These are phyloP conservation scores for Conomelus anceps DNA, from an alignment of 2,888 invertebrate genomes.

Conservation along the genomic window DNA sequence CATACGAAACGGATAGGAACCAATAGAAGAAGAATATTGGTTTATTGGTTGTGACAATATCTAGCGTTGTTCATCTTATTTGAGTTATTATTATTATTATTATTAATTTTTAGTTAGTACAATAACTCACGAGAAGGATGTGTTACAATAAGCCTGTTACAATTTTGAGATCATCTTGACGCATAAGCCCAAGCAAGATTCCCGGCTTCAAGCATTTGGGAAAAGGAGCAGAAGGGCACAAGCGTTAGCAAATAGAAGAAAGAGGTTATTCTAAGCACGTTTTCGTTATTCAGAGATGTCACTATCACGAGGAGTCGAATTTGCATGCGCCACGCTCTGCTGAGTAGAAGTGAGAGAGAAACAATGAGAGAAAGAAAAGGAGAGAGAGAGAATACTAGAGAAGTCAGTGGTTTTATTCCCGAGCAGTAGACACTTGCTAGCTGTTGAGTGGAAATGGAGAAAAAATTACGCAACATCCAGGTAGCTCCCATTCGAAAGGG, in stretches of 20 bases:
- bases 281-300: not conserved
- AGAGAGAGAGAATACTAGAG: not conserved
- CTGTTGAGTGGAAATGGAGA: not conserved
- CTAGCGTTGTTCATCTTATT: too few species aligned
- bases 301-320: not conserved
- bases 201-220: not conserved
- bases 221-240: not conserved
- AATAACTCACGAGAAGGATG: too few species aligned
- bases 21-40: too few species aligned
- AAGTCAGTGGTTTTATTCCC: not conserved
- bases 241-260: not conserved
- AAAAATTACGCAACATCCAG: not conserved
- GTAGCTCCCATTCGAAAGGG: not conserved
- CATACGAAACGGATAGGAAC: too few species aligned
- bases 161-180: not conserved
- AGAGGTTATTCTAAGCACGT: not conserved
- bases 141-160: too few species aligned
- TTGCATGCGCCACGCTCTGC: not conserved
- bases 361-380: not conserved
- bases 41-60: too few species aligned
- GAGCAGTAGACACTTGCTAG: not conserved
- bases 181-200: not conserved
- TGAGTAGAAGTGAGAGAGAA: not conserved
- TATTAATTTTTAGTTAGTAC: too few species aligned
- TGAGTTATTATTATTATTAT: too few species aligned